These are phyloP conservation scores for Bradypodion pumilum DNA, from an alignment of 2,797 vertebrate species.

Conservation along the genomic window DNA sequence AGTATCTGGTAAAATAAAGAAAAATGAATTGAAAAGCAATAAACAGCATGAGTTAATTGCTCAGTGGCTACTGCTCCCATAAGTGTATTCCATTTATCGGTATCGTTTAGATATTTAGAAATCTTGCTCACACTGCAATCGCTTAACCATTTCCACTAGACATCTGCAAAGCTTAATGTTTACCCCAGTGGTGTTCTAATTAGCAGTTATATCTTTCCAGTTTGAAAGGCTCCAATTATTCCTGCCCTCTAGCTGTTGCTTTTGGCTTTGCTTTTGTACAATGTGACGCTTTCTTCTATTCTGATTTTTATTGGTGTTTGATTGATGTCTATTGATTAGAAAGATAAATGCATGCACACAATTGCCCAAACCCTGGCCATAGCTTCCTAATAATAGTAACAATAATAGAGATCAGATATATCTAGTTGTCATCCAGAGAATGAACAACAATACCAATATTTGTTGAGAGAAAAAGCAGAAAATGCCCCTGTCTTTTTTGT, in stretches of 20 bases:
- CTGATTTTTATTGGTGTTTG: constrained; percentile 41
- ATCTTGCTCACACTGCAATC: constrained; percentile 39
- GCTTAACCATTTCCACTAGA: constrained; percentile 49
- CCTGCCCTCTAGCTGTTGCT: constrained; percentile 49
- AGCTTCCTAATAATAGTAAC: background rate
- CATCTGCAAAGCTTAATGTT: constrained; percentile 36
- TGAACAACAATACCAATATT: background rate
- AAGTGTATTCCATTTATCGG: constrained; percentile 44
- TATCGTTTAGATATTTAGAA: constrained; percentile 38
- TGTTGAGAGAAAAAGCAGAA: background rate
- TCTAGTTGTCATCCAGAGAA: too few species aligned
- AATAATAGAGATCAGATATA: too few species aligned
- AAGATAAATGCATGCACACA: constrained; percentile 9
- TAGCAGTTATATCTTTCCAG: constrained; percentile 52
- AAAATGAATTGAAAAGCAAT: constrained; percentile 15
- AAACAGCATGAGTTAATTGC: constrained; percentile 50
- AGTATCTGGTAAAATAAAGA: constrained; percentile 9
- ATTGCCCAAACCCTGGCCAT: background rate
- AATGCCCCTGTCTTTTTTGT: background rate
- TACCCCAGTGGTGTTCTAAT: constrained; percentile 47
- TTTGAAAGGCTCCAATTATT: constrained; percentile 46
- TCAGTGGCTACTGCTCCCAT: constrained; percentile 48
- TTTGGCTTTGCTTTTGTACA: constrained; percentile 52
- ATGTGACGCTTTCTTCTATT: constrained; percentile 29
- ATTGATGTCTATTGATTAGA: constrained; percentile 24